Evolutionary conservation across 2,113 vertebrate species (phyloP).

Genomic region (Zosterops pallidus): DNA sequence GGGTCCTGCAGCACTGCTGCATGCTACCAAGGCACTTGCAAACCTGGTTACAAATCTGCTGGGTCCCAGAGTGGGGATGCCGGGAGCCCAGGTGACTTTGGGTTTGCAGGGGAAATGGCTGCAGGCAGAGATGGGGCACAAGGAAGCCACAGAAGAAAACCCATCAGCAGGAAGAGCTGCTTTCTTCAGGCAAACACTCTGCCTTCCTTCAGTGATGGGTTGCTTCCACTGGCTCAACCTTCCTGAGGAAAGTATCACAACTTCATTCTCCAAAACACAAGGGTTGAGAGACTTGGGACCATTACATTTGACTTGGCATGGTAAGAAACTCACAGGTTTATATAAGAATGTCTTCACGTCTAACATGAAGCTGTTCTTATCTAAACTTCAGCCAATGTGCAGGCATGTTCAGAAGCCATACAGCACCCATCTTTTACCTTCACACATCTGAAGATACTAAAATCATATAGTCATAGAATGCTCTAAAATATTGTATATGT

Average conservation of each 20-base stretch:
- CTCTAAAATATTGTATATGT: constrained; percentile 71
- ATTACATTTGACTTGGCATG: background rate
- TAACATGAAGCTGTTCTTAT: background rate
- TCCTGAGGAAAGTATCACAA: background rate
- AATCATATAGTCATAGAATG: background rate
- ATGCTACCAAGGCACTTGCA: background rate
- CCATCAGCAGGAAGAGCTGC: background rate
- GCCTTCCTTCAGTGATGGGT: background rate
- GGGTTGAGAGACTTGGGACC: background rate
- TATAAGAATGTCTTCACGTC: background rate
- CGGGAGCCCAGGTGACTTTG: rapidly evolving
- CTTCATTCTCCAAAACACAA: background rate
- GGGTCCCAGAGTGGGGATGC: background rate
- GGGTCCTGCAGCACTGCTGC: rapidly evolving
- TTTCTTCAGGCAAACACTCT: background rate
- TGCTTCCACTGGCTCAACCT: background rate
- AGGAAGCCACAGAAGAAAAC: rapidly evolving
- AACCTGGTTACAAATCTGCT: background rate
- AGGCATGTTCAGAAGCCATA: constrained; percentile 75
- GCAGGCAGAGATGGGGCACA: background rate
- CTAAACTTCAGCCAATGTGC: constrained; percentile 68
- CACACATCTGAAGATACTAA: constrained; percentile 64
- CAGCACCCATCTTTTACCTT: constrained; percentile 69
- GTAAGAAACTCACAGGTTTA: background rate
- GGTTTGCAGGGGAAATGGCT: background rate